Evolutionary conservation across 2,113 vertebrate genomes (phyloP).

Genomic region (Pachyramphus minor): DNA sequence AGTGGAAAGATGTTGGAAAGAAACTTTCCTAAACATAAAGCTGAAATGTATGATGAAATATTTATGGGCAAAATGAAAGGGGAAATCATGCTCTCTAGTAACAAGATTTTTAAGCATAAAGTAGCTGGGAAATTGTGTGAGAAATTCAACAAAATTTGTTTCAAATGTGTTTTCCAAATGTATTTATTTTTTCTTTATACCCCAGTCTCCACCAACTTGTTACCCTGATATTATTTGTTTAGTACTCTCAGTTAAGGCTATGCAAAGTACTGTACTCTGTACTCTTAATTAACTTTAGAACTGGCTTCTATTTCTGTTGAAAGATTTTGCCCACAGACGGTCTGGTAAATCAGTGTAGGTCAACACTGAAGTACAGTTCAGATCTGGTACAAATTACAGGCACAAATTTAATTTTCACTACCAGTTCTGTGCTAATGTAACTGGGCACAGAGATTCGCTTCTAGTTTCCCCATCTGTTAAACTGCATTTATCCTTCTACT

Average conservation of each 20-base stretch:
- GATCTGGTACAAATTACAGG: neutral
- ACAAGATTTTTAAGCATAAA: neutral
- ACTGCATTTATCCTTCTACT: neutral
- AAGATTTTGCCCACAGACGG: neutral
- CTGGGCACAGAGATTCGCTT: neutral
- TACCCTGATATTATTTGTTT: neutral
- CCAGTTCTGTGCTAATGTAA: accelerated
- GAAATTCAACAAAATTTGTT: neutral
- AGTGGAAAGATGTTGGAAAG: neutral
- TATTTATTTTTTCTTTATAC: neutral
- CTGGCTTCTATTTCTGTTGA: neutral
- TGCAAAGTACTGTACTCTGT: neutral
- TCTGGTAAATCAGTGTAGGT: neutral
- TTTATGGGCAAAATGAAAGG: neutral
- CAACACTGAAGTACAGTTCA: neutral
- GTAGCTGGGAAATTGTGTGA: neutral
- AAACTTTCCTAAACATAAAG: neutral
- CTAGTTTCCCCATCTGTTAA: neutral
- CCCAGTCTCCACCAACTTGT: neutral
- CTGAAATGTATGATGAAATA: neutral
- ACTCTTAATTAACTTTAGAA: neutral
- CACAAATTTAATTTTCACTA: neutral
- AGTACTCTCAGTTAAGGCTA: neutral
- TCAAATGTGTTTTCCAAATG: neutral
- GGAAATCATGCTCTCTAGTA: neutral